Evolutionary conservation across 1,140 invertebrate species (phyloP).

Genomic region (Drosophila paulistorum): DNA sequence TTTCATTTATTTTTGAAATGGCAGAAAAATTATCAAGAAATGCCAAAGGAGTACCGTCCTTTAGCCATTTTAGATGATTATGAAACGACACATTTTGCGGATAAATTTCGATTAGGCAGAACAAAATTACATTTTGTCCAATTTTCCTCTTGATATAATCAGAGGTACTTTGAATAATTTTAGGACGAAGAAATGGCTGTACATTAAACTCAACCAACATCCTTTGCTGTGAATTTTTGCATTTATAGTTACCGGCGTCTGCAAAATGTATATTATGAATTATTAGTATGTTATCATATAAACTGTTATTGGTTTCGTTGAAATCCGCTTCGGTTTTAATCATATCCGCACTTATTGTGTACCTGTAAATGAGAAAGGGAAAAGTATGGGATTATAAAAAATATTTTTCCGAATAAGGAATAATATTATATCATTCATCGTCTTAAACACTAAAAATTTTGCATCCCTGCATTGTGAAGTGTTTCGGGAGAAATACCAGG

Average conservation of each 20-base stretch:
- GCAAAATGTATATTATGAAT: slow-evolving; percentile 81
- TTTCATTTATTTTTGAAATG: slow-evolving; percentile 84
- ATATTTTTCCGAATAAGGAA: not conserved
- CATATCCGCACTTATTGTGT: slow-evolving; percentile 27
- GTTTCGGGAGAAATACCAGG: too few species aligned
- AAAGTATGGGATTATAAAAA: not conserved
- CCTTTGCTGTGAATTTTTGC: slow-evolving; percentile 75
- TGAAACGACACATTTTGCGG: slow-evolving; percentile 84
- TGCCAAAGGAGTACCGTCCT: slow-evolving; percentile 84
- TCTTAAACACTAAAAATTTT: not conserved
- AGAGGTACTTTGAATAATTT: slow-evolving; percentile 83
- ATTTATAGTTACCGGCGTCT: slow-evolving; percentile 84
- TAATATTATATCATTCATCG: not conserved
- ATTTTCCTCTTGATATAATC: slow-evolving; percentile 84
- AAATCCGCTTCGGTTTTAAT: slow-evolving; percentile 35
- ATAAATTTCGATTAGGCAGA: slow-evolving; percentile 85
- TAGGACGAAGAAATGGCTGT: slow-evolving; percentile 83
- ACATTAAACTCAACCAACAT: slow-evolving; percentile 65
- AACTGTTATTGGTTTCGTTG: slow-evolving; percentile 35
- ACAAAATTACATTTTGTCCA: slow-evolving; percentile 83
- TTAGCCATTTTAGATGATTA: slow-evolving; percentile 84
- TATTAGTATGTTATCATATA: slow-evolving; percentile 58
- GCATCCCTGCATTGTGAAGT: too few species aligned
- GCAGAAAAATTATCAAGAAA: slow-evolving; percentile 65
- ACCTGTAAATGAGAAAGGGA: not conserved